Evolutionary conservation across 2,797 vertebrate genomes (phyloP).

Genomic region (Girardinus metallicus): DNA sequence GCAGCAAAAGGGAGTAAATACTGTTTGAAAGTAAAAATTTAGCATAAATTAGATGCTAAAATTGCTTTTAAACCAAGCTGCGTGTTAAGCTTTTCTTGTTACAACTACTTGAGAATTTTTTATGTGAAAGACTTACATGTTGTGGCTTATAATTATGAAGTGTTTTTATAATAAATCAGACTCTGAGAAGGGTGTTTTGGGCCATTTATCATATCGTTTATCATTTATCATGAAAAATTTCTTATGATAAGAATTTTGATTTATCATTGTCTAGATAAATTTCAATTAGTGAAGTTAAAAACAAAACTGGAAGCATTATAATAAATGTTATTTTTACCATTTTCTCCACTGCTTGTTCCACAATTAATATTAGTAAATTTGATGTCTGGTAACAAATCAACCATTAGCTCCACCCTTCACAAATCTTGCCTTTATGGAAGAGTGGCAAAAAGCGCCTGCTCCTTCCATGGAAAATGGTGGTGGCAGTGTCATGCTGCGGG

Average conservation of each 20-base stretch:
- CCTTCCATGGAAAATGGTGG: not conserved
- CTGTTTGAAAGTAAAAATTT: not conserved
- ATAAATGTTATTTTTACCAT: too few species aligned
- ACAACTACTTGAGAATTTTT: not conserved
- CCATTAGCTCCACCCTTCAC: not conserved
- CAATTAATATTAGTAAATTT: not conserved
- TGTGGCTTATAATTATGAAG: not conserved
- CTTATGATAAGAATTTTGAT: too few species aligned
- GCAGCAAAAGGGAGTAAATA: not conserved
- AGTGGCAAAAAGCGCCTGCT: not conserved
- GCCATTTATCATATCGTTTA: too few species aligned
- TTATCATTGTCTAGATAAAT: too few species aligned
- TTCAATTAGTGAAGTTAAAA: too few species aligned
- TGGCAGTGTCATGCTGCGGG: not conserved
- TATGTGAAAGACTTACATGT: not conserved
- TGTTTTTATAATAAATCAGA: too few species aligned
- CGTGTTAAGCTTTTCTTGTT: not conserved
- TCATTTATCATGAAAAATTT: too few species aligned
- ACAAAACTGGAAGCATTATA: too few species aligned
- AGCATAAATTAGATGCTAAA: not conserved
- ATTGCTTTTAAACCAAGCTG: not conserved
- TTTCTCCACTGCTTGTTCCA: too few species aligned
- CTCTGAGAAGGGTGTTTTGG: too few species aligned
- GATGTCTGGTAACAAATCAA: not conserved
- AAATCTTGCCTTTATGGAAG: not conserved